Base-by-base conservation (phyloP, 2,797 vertebrate genomes). In the Rachycentron canadum region DNA sequence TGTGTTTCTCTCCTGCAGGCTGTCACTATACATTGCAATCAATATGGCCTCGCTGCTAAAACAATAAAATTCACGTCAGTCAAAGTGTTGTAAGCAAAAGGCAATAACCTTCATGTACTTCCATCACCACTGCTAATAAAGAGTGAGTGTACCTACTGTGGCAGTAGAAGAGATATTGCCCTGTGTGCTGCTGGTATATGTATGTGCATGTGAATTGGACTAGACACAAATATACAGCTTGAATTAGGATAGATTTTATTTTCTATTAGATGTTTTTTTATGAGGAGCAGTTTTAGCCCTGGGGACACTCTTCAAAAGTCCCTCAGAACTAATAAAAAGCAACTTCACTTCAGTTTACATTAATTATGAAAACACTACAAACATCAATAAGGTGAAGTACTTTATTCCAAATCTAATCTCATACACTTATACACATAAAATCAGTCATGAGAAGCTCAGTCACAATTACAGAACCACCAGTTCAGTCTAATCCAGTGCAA, bases 51-150 rank as follows among this genome's bases (percentile, higher is more conserved):
- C 26, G 41, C 81, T 81, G 89, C 85, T 88, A 74, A 86, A 86
- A 92, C 83, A 91, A 92, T 93, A 85, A 86, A 83, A 91, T 69
- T 58, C 70, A 80, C 23, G 69, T 90, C 91, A 89, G 85, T 92
- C 91, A 93, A 76, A 88, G 74, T 16, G 76, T 60, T 83, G 78
- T 76, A 82, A 83, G 84, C 81, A 89, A 90, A 87, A 89, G 80
- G 86, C 85, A 92, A 91, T 92, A 91, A 93, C 74, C 71, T 78
- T 80, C 55, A 67, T 50, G 23, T 83, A 71, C 81, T 77, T 86
- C 82, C 80, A 76, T 82, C 75, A 47, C 52, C 58, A 7, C 26
- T 63, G 69, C 85, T 89, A 89, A 93, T 91, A 86, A 88, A 87
- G 84, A 85, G 70, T 60, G 84, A 88, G 74, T 69, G 73, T 66